Evolutionary conservation across 2,113 vertebrate species (phyloP).

Genomic region (Terrapene triunguis): DNA sequence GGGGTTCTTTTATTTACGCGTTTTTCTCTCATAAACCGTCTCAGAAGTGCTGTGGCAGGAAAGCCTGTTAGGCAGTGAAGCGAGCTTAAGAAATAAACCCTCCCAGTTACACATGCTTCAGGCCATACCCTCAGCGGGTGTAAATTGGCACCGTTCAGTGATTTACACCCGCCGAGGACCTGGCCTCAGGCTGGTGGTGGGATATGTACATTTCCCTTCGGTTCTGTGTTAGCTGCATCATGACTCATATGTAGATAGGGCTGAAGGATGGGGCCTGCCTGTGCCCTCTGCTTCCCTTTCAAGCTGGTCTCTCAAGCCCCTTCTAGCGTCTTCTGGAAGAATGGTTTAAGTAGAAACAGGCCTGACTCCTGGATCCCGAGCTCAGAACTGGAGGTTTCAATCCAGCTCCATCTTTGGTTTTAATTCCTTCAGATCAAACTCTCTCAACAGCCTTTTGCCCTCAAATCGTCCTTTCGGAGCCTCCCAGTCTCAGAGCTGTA

Average conservation of each 20-base stretch:
- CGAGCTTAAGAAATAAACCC: neutral
- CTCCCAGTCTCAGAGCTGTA: fast-evolving
- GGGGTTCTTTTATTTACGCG: neutral
- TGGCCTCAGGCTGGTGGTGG: neutral
- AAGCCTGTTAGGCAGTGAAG: neutral
- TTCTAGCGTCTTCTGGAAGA: neutral
- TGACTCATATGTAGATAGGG: conserved; percentile 40
- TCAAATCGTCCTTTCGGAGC: neutral
- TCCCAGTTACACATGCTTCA: neutral
- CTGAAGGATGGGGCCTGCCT: neutral
- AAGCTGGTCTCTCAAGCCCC: neutral
- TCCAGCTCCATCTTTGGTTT: neutral
- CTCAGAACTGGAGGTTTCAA: fast-evolving
- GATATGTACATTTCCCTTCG: neutral
- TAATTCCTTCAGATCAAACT: neutral
- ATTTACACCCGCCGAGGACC: no score
- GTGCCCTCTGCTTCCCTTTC: conserved; percentile 22
- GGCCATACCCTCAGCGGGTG: neutral
- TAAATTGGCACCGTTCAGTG: no score
- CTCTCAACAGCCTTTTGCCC: neutral
- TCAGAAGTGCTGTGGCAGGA: neutral
- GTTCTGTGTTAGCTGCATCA: neutral
- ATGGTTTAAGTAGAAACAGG: fast-evolving
- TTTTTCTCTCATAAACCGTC: neutral
- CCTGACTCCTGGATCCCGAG: fast-evolving